Base-by-base conservation (phyloP, 1,140 invertebrate genomes). In the Limonius californicus region DNA sequence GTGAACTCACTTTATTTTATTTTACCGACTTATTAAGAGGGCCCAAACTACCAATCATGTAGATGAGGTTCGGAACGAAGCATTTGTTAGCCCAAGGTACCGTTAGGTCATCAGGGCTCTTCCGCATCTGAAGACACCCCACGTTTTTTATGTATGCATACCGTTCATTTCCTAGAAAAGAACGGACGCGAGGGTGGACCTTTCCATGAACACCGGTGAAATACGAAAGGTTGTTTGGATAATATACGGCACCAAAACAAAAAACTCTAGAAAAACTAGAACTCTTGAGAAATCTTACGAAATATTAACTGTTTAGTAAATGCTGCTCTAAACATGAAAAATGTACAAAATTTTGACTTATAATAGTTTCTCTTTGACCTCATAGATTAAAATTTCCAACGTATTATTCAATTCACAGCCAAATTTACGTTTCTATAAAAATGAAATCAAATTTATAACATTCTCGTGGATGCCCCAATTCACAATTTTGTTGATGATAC, bases 121-220 rank as follows among this genome's bases (percentile, higher is more conserved):
- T 66, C 64, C 64, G 64, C 61, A 62, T 66, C 59, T 12, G 53
- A 53, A 62, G 57, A 62, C 64, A 66, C 64, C 64, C 64, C 47
- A 30, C 32, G 58, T 54, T 65, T 66, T 66, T 65, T 66, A 57
- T 66, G 15, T 50, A 59, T 43, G 19, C 23, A 23, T 62, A 66
- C 64, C 64, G 64, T 66, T 66, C 30, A 30, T 62, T 66, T 66
- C 64, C 60, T 54, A 54, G 64, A 66, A 66, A 35, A 45, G 53
- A 66, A 62, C 61, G 61, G 57, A 66, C 60, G 50, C 50, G 61
- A 59, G 64, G 64, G 64, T 56, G 64, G 56, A 47, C 35, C 55
- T 55, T 62, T 62, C 8, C 15, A 32, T 27, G 12, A 32, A 55
- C 30, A 2, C 2, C 20, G 8, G 30, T 55, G 15, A 50, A 50